Evolutionary conservation across 2,888 invertebrate species (phyloP).

Genomic region (Silvanus unidentatus): DNA sequence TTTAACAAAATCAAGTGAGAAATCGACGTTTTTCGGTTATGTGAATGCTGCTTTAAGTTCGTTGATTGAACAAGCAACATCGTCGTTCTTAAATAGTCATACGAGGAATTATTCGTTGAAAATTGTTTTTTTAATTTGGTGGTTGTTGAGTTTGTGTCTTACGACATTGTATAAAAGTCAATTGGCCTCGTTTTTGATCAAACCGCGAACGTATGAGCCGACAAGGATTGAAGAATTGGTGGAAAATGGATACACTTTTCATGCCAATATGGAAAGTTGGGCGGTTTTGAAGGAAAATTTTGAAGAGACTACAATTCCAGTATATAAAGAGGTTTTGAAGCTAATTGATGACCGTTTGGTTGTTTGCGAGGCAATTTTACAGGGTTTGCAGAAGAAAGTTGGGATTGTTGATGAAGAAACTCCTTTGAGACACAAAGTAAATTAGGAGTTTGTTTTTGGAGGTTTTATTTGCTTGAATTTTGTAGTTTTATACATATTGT

Average conservation of each 20-base stretch:
- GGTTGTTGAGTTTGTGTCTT: constrained; percentile 15
- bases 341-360: constrained; percentile 6
- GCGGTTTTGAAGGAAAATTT: constrained; percentile 8
- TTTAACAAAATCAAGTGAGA: too few relatives aligned
- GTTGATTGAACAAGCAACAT: constrained; percentile 12
- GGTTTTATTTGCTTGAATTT: too few relatives aligned
- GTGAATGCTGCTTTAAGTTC: background rate
- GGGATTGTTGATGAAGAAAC: constrained; percentile 17
- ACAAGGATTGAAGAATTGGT: constrained; percentile 14
- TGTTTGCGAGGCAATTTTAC: constrained; percentile 11
- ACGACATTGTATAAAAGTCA: constrained; percentile 18
- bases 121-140: constrained; percentile 16
- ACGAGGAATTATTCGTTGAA: too few relatives aligned
- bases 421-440: constrained; percentile 14
- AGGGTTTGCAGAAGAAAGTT: constrained; percentile 4
- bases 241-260: constrained; percentile 11
- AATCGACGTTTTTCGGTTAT: background rate
- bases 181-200: constrained; percentile 15
- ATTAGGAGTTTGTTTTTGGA: too few relatives aligned
- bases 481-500: background rate
- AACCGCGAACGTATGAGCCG: constrained; percentile 9
- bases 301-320: constrained; percentile 5
- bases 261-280: constrained; percentile 6
- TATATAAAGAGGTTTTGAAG: constrained; percentile 9
- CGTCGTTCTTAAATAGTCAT: background rate